phyloP scores from a whole-genome alignment of 1,140 invertebrate species.

The Drosophila triauraria region DNA sequence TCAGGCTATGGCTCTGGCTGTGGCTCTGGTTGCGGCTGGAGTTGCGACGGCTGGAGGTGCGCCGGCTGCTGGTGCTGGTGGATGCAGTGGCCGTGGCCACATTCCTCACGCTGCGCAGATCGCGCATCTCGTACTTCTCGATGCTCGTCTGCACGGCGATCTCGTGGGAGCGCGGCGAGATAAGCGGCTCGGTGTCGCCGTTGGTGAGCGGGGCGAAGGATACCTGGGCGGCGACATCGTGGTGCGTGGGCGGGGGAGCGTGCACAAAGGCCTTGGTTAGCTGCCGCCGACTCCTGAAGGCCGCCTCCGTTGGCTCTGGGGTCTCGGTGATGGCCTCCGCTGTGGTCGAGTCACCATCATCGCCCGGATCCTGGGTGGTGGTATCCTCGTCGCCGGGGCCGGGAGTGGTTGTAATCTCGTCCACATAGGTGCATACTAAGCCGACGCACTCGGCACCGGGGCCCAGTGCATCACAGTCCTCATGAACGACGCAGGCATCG shows the following conservation, averaged over 20 bases:
- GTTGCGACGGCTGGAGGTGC: conserved; percentile 55
- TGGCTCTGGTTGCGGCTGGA: conserved; percentile 51
- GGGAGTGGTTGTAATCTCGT: conserved; percentile 46
- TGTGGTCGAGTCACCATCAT: conserved; percentile 32
- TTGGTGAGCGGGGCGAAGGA: conserved; percentile 50
- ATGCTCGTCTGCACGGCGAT: conserved; percentile 82
- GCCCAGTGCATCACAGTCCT: conserved; percentile 77
- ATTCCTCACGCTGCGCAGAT: conserved; percentile 62
- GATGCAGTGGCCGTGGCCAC: conserved; percentile 67
- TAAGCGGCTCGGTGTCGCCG: conserved; percentile 53
- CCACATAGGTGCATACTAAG: conserved; percentile 66
- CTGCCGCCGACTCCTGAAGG: conserved; percentile 19
- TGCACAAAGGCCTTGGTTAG: conserved; percentile 63
- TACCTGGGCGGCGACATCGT: conserved; percentile 63
- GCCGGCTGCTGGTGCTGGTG: conserved; percentile 62
- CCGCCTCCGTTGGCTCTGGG: conserved; percentile 29
- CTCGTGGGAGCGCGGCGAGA: conserved; percentile 67
- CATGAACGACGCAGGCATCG: conserved; percentile 83
- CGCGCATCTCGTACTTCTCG: conserved; percentile 72
- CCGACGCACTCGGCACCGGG: conserved; percentile 62
- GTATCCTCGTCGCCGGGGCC: conserved; percentile 23
- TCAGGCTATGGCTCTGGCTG: conserved; percentile 42
- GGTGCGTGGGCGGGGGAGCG: conserved; percentile 57
- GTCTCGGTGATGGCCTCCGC: conserved; percentile 51
- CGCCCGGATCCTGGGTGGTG: conserved; percentile 36